These are phyloP conservation scores for Oasisia sp. DNA, from an alignment of 2,888 invertebrate genomes.

Conservation along the genomic window DNA sequence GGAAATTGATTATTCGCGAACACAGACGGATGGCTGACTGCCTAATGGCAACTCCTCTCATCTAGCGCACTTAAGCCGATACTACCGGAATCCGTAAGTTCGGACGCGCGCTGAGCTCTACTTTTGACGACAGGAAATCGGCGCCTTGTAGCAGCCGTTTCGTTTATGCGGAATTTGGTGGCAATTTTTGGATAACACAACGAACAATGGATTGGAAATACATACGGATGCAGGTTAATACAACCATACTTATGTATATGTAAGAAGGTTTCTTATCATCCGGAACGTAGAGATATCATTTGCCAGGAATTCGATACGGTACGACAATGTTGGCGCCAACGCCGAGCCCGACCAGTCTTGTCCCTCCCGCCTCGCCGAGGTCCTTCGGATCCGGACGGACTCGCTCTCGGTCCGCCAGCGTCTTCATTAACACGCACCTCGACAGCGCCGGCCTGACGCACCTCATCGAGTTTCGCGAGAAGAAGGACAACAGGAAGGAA, in stretches of 20 bases:
- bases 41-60: background rate
- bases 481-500: background rate
- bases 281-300: background rate
- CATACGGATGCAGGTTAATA: background rate
- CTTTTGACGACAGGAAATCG: background rate
- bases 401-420: background rate
- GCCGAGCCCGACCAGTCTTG: background rate
- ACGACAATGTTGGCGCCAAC: background rate
- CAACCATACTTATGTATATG: background rate
- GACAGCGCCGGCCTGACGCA: conserved; percentile 1
- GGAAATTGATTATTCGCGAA: conserved; percentile 12
- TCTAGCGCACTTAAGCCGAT: background rate
- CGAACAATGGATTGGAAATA: background rate
- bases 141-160: background rate
- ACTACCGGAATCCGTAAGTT: background rate
- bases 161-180: background rate
- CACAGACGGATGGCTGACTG: conserved; percentile 5
- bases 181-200: background rate
- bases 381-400: background rate
- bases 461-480: background rate
- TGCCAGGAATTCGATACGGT: no score
- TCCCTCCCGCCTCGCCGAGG: background rate
- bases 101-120: background rate
- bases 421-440: background rate
- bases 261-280: background rate